Evolutionary conservation across 2,113 vertebrate species (phyloP), one percentile per base, ranked within the genome.

Genomic region (Pycnonotus jocosus): DNA sequence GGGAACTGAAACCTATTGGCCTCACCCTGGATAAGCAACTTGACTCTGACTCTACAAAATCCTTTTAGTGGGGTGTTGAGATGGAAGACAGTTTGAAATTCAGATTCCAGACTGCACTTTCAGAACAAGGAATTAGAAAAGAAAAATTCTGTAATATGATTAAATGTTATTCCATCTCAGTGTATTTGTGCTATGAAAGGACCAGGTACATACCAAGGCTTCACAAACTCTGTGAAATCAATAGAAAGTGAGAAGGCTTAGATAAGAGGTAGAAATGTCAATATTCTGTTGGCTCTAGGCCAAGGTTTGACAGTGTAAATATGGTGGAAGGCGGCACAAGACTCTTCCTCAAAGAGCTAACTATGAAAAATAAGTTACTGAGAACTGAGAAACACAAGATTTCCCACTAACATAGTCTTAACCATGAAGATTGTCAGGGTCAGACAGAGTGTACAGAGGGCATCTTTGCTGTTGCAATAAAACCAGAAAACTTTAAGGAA

Each of bases 401-500:
- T 79, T 76, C 22, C n/a, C 50, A 40, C 27, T 79, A 27, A 22
- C 11, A 30, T 25, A 48, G 15, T 56, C 45, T 82, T 79, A 69
- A 44, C 33, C 61, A 28, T 47, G 22, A 66, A 73, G 38, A 35
- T 22, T 62, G 21, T 30, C 53, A 88, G 40, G 40, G 45, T 72
- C 83, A 92, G 82, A 88, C 77, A 23, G 21, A 64, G 15, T 4
- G 1, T 30, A 42, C 12, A 33, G 23, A 91, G 79, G 35, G 16
- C 17, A 37, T 30, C 21, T 50, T 51, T 89, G 23, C 42, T 88
- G 19, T 65, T 88, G 50, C 66, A 83, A 57, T 74, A 57, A 84
- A 95, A 23, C 3, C 22, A 86, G 66, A 96, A 92, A 90, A 91
- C 60, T 44, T 85, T n/a, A 92, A 84, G 60, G 45, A 45, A 77